Conservation (phyloP, 2,888 invertebrate genomes). For the Drosophila greeni region DNA sequence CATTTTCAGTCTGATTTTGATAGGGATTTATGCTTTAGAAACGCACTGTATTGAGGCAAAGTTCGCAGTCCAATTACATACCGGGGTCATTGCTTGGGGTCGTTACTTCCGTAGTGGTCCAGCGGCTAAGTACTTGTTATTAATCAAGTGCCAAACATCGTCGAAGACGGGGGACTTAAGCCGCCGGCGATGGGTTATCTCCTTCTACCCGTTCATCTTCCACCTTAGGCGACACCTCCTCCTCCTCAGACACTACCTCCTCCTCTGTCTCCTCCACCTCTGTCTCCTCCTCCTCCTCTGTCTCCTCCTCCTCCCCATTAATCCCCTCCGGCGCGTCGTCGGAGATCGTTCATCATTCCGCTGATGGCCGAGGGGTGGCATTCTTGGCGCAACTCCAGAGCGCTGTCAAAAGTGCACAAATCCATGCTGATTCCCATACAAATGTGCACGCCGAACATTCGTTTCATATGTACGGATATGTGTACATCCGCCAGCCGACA, state of each 20-base stretch:
- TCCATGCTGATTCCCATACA: slow-evolving; percentile 50
- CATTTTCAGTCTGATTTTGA: too few species aligned
- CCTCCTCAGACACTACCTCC: not conserved
- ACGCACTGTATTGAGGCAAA: not conserved
- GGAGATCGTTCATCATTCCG: slow-evolving; percentile 44
- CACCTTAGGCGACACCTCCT: not conserved
- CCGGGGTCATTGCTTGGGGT: slow-evolving; percentile 16
- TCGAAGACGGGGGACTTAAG: slow-evolving; percentile 14
- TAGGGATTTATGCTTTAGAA: not conserved
- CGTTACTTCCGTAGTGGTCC: slow-evolving; percentile 19
- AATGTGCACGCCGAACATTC: slow-evolving; percentile 30
- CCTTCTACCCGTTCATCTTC: not conserved
- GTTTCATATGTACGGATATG: slow-evolving; percentile 32
- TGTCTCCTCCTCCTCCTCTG: not conserved
- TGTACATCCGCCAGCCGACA: slow-evolving; percentile 39
- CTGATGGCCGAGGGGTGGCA: slow-evolving; percentile 28
- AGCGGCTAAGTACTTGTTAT: slow-evolving; percentile 1
- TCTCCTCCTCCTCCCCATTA: not conserved
- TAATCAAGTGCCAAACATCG: slow-evolving; percentile 4
- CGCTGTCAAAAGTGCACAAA: slow-evolving; percentile 65
- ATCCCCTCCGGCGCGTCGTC: slow-evolving; percentile 1
- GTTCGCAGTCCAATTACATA: not conserved
- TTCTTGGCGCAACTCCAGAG: slow-evolving; percentile 68
- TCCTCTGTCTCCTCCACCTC: not conserved
- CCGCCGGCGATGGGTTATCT: not conserved